Conservation (phyloP, 2,113 vertebrate genomes). For the Phaethornis superciliosus region DNA sequence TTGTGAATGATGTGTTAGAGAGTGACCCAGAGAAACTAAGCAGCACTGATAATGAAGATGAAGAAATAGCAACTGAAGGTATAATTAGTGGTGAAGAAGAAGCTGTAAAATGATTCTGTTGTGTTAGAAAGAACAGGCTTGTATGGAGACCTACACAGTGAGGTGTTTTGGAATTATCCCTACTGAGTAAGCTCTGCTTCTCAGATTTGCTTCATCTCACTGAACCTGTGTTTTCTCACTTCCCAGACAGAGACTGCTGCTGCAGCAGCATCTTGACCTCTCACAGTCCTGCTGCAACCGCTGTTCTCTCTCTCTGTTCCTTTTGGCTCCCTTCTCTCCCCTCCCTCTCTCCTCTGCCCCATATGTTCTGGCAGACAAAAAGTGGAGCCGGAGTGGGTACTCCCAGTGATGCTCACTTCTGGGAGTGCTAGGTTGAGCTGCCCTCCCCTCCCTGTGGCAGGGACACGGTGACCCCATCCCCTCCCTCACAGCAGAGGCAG, state of each 20-base stretch:
- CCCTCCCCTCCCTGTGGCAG: fast-evolving
- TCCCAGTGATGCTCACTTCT: not conserved
- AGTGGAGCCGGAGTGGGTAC: not conserved
- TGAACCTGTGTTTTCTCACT: not conserved
- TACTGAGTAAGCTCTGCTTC: not conserved
- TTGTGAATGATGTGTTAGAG: conserved; percentile 83
- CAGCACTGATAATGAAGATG: conserved; percentile 95
- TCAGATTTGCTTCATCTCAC: not conserved
- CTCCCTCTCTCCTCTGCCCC: not conserved
- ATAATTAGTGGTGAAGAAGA: conserved; percentile 9
- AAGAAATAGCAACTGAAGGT: conserved; percentile 86
- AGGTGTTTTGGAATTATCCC: not conserved
- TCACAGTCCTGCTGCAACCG: not conserved
- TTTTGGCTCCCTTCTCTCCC: not conserved
- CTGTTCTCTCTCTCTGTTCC: not conserved
- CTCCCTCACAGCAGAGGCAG: not conserved
- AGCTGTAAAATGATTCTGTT: not conserved
- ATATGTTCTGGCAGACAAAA: not conserved
- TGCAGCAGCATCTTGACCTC: not conserved
- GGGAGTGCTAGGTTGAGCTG: too few relatives aligned
- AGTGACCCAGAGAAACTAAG: conserved; percentile 93
- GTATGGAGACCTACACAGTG: not conserved
- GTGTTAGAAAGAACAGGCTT: not conserved
- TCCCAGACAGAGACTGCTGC: not conserved
- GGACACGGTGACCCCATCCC: not conserved